Conservation (phyloP, 2,113 vertebrate species). For the Oxyura jamaicensis region DNA sequence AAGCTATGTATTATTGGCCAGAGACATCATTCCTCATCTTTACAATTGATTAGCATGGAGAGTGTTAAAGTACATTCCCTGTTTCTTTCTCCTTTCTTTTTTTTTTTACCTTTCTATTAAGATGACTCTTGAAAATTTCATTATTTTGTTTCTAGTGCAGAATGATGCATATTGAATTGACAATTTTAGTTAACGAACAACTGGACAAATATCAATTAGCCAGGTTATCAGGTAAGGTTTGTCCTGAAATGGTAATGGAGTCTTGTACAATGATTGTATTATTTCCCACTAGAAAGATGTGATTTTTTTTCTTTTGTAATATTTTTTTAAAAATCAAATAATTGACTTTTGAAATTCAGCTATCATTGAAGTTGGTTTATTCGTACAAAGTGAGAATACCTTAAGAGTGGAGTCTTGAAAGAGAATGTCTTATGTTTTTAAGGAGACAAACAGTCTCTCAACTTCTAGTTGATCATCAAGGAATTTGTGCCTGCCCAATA, state of each 20-base stretch:
- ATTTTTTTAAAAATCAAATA: background rate
- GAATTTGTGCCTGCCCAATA: background rate
- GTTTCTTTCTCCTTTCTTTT: background rate
- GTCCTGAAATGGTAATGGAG: background rate
- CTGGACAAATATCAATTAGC: background rate
- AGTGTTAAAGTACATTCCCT: background rate
- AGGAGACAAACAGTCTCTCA: background rate
- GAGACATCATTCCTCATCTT: background rate
- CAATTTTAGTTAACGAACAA: background rate
- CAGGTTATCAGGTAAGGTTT: background rate
- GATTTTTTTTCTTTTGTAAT: rapidly evolving
- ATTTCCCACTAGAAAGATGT: background rate
- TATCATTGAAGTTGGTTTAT: background rate
- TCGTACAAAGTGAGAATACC: background rate
- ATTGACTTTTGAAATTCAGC: background rate
- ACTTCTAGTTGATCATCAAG: background rate
- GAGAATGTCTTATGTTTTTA: background rate
- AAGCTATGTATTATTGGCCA: background rate
- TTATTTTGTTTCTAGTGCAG: background rate
- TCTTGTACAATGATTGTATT: background rate
- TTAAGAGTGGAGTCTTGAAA: background rate
- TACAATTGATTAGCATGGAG: background rate
- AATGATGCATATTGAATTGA: background rate
- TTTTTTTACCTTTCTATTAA: background rate
- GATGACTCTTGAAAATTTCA: background rate